Conservation (phyloP, 2,888 invertebrate species). For the Pristionchus mayeri region DNA sequence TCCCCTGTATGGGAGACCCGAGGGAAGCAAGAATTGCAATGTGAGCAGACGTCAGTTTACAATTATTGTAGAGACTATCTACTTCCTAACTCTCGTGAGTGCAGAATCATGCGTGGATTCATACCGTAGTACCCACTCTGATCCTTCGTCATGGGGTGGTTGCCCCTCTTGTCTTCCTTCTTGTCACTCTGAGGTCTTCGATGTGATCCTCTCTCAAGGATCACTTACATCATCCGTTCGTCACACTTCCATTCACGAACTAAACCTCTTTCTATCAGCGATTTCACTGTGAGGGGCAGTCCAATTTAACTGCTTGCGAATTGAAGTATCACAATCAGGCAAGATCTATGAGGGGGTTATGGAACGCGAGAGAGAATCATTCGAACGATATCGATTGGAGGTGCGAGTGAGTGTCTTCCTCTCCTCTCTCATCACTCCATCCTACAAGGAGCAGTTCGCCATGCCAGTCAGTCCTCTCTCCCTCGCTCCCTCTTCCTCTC, state of each 20-base stretch:
- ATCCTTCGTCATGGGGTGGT: neutral
- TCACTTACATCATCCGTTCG: neutral
- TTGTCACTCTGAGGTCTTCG: neutral
- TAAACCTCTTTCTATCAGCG: neutral
- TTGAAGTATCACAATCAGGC: conserved; percentile 2
- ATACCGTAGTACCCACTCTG: neutral
- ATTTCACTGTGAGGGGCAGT: neutral
- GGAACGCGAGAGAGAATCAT: neutral
- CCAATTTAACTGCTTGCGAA: neutral
- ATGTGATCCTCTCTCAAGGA: neutral
- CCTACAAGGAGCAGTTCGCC: neutral
- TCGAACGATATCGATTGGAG: neutral
- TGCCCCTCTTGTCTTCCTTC: neutral
- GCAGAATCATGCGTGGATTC: neutral
- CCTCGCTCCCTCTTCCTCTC: too few species aligned
- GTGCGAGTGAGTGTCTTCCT: neutral
- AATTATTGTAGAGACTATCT: neutral
- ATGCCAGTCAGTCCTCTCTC: neutral
- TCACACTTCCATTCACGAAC: neutral
- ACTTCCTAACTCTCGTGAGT: neutral
- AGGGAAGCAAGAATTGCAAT: neutral
- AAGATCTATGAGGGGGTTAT: neutral
- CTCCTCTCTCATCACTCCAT: neutral
- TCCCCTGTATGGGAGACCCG: neutral
- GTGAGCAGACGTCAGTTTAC: neutral